Evolutionary conservation across 1,140 invertebrate species (phyloP).

Genomic region (Magallana gigas): DNA sequence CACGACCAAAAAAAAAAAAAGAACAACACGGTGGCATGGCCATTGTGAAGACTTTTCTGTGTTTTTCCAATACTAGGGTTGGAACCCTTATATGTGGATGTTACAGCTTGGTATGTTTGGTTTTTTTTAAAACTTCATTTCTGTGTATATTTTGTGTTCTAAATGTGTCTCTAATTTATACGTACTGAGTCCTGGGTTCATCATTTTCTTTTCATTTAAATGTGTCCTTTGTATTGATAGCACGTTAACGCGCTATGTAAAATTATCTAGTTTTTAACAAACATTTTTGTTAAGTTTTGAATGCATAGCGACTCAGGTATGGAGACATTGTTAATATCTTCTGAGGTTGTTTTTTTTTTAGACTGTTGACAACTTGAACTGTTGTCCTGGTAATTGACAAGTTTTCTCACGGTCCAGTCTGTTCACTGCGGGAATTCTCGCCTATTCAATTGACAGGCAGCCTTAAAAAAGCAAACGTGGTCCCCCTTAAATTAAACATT

Average conservation of each 20-base stretch:
- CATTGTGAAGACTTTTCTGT: slow-evolving; percentile 66
- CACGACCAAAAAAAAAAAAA: too few relatives aligned
- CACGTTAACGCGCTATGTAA: too few relatives aligned
- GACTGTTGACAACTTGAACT: background rate
- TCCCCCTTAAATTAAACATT: background rate
- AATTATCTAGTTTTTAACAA: too few relatives aligned
- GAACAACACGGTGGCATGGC: slow-evolving; percentile 56
- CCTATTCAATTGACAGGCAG: background rate
- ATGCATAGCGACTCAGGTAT: too few relatives aligned
- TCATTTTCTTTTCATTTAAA: too few relatives aligned
- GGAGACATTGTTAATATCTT: too few relatives aligned
- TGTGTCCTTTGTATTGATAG: too few relatives aligned
- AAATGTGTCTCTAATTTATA: too few relatives aligned
- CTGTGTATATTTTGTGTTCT: too few relatives aligned
- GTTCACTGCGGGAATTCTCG: slow-evolving; percentile 8
- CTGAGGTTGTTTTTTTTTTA: background rate
- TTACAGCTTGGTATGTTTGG: slow-evolving; percentile 66
- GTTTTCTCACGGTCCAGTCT: slow-evolving; percentile 1
- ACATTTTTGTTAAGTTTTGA: too few relatives aligned
- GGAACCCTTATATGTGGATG: slow-evolving; percentile 67
- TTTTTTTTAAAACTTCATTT: background rate
- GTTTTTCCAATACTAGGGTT: slow-evolving; percentile 66
- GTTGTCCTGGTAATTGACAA: background rate
- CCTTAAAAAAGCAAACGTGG: background rate
- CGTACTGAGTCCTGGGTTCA: too few relatives aligned